Base-by-base conservation (phyloP, 1,140 invertebrate species). In the Trichomalopsis sarcophagae region DNA sequence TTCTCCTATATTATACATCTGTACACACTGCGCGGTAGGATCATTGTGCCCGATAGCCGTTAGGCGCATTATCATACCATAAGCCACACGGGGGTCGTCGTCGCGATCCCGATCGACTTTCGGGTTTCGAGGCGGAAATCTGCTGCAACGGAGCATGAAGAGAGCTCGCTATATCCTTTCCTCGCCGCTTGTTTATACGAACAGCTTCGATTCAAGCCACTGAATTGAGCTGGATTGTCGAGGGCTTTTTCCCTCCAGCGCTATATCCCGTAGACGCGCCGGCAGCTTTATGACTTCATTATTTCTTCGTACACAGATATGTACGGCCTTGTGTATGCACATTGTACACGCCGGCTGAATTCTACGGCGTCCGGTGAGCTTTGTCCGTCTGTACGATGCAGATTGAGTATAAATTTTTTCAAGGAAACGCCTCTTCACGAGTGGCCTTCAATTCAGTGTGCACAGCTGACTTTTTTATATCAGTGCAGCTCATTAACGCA, bases 51-150 rank as follows among this genome's bases (percentile, higher is more conserved):
- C 27, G 27, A 27, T 27, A 27, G 27, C 27, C 27, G 27, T 27
- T 1, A 27, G 27, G 27, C 27, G 27, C 27, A 21, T 55, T 2
- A 14, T 55, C 14, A 55, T 1, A 9, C 13, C n/a, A n/a, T 27
- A 27, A 55, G 50, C 17, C 55, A 17, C 55, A 17, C 11, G 13
- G 47, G 47, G 47, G 14, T 36, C 33, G 47, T 62, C 55, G 55
- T 21, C 55, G 55, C 14, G 55, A 50, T 14, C 47, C 14, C 10
- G 10, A 50, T 5, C 17, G 55, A 62, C 21, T 62, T 62, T 62
- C 21, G 55, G 55, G n/a, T n/a, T n/a, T n/a, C 62, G 62, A 68
- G n/a, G n/a, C 66, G 66, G 66, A 68, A 68, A 68, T 68, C 66
- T 23, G 11, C 23, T 6, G 13, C 68, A 71, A 71, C 68, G 68